phyloP scores from a whole-genome alignment of 2,797 vertebrate species.

The Falco concolor region DNA sequence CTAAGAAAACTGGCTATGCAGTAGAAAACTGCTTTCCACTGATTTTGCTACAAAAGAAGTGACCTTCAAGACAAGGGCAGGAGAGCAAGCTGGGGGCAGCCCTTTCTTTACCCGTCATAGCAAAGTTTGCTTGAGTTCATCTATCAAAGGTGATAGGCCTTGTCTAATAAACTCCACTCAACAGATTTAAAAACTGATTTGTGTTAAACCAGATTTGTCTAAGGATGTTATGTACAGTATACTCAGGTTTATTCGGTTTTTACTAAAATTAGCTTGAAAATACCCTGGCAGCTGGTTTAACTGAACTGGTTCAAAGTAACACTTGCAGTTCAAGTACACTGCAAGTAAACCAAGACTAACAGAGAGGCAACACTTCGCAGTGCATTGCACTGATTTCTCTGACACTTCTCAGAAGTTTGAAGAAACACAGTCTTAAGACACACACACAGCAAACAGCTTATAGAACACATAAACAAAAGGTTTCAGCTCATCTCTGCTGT shows the following conservation, averaged over 20 bases:
- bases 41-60: background rate
- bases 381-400: background rate
- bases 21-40: background rate
- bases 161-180: background rate
- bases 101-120: background rate
- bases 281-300: background rate
- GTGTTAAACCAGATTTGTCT: background rate
- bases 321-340: background rate
- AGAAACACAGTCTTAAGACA: background rate
- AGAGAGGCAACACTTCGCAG: background rate
- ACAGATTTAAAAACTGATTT: background rate
- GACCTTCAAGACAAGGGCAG: background rate
- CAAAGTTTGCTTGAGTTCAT: slow-evolving; percentile 13
- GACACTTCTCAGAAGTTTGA: background rate
- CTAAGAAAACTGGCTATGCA: background rate
- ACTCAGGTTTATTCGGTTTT: background rate
- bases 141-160: background rate
- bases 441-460: background rate
- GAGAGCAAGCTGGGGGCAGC: background rate
- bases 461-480: background rate
- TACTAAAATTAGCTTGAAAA: background rate
- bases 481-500: background rate
- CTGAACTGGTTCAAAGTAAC: background rate
- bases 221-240: background rate
- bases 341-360: background rate